These are phyloP conservation scores for Deilephila elpenor DNA, from an alignment of 2,888 invertebrate species.

Conservation along the genomic window DNA sequence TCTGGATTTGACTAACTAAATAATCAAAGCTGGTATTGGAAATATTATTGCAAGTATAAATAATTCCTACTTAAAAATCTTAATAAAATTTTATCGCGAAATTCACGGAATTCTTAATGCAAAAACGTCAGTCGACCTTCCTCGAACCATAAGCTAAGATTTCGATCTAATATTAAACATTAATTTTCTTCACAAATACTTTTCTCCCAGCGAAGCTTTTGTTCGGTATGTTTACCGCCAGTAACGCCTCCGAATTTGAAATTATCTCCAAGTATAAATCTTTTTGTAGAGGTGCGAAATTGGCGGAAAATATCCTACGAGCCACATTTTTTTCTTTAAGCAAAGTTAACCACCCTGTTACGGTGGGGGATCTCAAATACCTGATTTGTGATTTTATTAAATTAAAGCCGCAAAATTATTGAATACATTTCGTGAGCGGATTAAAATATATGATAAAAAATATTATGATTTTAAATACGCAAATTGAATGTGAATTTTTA, in stretches of 20 bases:
- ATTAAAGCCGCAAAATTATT: slow-evolving; percentile 13
- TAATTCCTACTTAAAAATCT: slow-evolving; percentile 24
- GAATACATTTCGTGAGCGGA: neutral
- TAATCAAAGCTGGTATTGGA: neutral
- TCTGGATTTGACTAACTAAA: neutral
- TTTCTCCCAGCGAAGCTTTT: slow-evolving; percentile 49
- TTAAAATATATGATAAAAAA: neutral
- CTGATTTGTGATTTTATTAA: slow-evolving; percentile 21
- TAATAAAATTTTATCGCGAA: slow-evolving; percentile 46
- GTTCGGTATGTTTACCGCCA: slow-evolving; percentile 51
- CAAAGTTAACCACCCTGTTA: slow-evolving; percentile 36
- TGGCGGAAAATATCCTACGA: slow-evolving; percentile 37
- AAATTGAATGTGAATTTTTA: too few relatives aligned
- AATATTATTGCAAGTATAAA: neutral
- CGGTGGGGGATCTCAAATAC: slow-evolving; percentile 29
- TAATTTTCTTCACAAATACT: slow-evolving; percentile 58
- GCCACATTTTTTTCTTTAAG: slow-evolving; percentile 33
- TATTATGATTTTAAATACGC: too few relatives aligned
- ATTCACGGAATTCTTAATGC: slow-evolving; percentile 46
- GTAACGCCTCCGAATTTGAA: slow-evolving; percentile 47
- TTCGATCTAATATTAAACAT: slow-evolving; percentile 56
- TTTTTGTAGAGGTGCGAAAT: slow-evolving; percentile 45
- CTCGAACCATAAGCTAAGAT: slow-evolving; percentile 49
- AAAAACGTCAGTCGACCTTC: slow-evolving; percentile 47
- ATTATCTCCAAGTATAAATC: slow-evolving; percentile 53